Base-by-base conservation (phyloP, 2,888 invertebrate genomes). In the Rosalia funebris region DNA sequence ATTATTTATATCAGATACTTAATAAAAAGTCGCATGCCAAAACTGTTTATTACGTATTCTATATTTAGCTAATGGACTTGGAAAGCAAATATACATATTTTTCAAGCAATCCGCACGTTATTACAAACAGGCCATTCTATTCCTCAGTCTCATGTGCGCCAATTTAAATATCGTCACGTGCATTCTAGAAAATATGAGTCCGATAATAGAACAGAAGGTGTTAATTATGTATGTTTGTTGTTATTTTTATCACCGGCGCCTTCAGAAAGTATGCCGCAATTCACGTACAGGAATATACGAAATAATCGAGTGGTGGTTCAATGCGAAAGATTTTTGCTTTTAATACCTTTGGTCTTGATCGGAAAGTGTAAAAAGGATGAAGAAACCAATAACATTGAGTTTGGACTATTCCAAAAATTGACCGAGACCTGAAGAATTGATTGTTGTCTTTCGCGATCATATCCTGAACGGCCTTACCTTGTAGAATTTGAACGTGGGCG, bases 401-500 rank as follows among this genome's bases (percentile, higher is more conserved):
- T n/a, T n/a, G n/a, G n/a, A n/a, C n/a, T n/a, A n/a, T n/a, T n/a
- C n/a, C n/a, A n/a, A n/a, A n/a, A n/a, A n/a, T n/a, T n/a, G n/a
- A n/a, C n/a, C n/a, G n/a, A n/a, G n/a, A n/a, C n/a, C n/a, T n/a
- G n/a, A n/a, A n/a, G n/a, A n/a, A n/a, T n/a, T n/a, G n/a, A n/a
- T n/a, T n/a, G n/a, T n/a, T n/a, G n/a, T n/a, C n/a, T n/a, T n/a
- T n/a, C n/a, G n/a, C n/a, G n/a, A n/a, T n/a, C n/a, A n/a, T n/a
- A n/a, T n/a, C n/a, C n/a, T n/a, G n/a, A n/a, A n/a, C n/a, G n/a
- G n/a, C n/a, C 39, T 66, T 75, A 84, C 85, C 82, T 95, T 96
- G 86, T 93, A 96, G 85, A 95, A 97, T 82, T 92, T 95, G 84
- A 98, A 96, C 15, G 93, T 93, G 2, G 98, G 98, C 54, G 94